Evolutionary conservation across 2,797 vertebrate species (phyloP).

Genomic region (Rhinoraja longicauda): DNA sequence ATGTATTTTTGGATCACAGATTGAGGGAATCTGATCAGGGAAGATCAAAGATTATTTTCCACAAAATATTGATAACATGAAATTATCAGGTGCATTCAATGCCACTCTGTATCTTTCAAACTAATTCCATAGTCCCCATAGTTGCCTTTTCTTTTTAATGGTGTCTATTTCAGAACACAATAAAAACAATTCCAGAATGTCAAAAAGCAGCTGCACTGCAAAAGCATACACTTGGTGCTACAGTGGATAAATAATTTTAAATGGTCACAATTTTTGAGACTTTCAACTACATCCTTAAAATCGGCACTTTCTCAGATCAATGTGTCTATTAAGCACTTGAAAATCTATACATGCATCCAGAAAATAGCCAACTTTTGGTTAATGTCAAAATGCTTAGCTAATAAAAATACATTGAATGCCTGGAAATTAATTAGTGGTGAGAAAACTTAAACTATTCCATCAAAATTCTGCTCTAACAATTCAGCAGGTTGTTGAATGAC

Average conservation of each 20-base stretch:
- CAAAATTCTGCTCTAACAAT: background rate
- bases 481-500: no score
- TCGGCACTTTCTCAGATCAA: background rate
- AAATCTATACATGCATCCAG: background rate
- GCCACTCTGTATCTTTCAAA: background rate
- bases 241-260: conserved; percentile 21
- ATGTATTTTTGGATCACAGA: background rate
- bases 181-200: background rate
- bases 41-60: background rate
- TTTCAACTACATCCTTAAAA: background rate
- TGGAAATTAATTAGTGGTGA: background rate
- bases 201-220: background rate
- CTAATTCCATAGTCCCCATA: background rate
- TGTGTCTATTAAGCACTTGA: background rate
- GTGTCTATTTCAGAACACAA: background rate
- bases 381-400: no score
- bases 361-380: background rate
- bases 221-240: background rate
- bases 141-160: background rate
- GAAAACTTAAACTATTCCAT: background rate
- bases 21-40: background rate
- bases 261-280: background rate
- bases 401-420: background rate
- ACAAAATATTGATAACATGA: background rate
- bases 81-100: background rate